Base-by-base conservation (phyloP, 2,797 vertebrate species). In the Anabas testudineus region DNA sequence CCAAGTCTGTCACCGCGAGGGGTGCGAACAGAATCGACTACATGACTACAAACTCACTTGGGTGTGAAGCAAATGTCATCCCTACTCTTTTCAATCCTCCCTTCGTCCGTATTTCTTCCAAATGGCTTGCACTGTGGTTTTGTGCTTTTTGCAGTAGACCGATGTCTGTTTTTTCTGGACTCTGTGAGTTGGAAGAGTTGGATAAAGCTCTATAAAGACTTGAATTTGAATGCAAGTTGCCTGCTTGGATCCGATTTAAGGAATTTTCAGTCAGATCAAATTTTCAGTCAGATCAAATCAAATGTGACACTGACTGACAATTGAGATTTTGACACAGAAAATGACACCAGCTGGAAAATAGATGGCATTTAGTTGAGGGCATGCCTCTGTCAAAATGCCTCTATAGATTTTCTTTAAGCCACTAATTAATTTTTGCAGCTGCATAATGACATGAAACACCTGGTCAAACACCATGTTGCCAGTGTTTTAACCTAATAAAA, bases 51-150 rank as follows among this genome's bases (percentile, higher is more conserved):
- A 59, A 77, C 70, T 85, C 80, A 77, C 82, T 86, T 88, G 87
- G 74, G 84, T 82, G 75, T 86, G 76, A 86, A 84, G 70, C 64
- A 84, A 88, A 85, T 90, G 87, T 83, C 84, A 85, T 73, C 51
- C 53, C 19, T 4, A 56, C 56, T 69, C 75, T 74, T 78, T 82
- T 80, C 64, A 57, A 55, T 78, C 49, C 39, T 64, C 55, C 49
- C 62, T 61, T 49, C 42, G 64, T 59, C 61, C 15, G 2, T 43
- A 63, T 70, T 83, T 82, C 78, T 68, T 82, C 74, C 73, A 78
- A 79, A 81, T 47, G 58, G 39, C 63, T 79, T 74, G 16, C 22
- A 26, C 46, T 49, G 53, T 65, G 56, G 26, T 73, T 55, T 39
- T n/a, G 4, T 30, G 54, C 42, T 45, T 64, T 57, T 47, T 53